Evolutionary conservation across 2,888 invertebrate species (phyloP), one percentile per base, ranked within the genome.

Genomic region (Athetis lepigone): DNA sequence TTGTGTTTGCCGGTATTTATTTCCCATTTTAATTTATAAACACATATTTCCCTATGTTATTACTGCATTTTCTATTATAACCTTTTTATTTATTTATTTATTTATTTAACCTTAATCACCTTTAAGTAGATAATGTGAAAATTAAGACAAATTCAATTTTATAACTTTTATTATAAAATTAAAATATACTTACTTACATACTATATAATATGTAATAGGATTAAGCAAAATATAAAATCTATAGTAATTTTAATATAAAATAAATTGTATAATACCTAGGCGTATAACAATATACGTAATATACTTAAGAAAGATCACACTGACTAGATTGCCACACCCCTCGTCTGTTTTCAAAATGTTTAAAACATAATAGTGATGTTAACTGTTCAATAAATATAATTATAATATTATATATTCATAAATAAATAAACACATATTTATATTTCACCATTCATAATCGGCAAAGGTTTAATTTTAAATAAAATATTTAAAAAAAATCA

Each of bases 271-370:
- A 79, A 80, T 84, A 85, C 57, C 75, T 84, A 81, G 61, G 73
- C 71, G 75, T 77, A 77, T 67, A 74, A 72, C 71, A 74, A 77
- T 81, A 71, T 76, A 81, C 62, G 76, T 79, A 81, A 65, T 75
- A 82, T 67, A 77, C 76, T 76, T 81, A 79, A 63, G 86, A 90
- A 89, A 92, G 88, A 92, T 90, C 94, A 95, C 93, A 92, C 94
- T 95, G 94, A 95, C 94, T 95, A 95, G 94, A 94, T 85, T 92
- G 91, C 88, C 94, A 94, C 94, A 94, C 94, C 94, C 94, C 87
- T 93, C 91, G 91, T 92, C 94, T 92, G 93, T 82, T 89, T 85
- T 83, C 70, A 70, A 69, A 71, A 80, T 70, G 66, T 71, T 73
- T 68, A 49, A 66, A 29, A 59, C 42, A 54, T 42, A 67, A 39